Evolutionary conservation across 2,888 invertebrate species (phyloP), one percentile per base, ranked within the genome.

Genomic region (Rhaphigaster nebulosa): DNA sequence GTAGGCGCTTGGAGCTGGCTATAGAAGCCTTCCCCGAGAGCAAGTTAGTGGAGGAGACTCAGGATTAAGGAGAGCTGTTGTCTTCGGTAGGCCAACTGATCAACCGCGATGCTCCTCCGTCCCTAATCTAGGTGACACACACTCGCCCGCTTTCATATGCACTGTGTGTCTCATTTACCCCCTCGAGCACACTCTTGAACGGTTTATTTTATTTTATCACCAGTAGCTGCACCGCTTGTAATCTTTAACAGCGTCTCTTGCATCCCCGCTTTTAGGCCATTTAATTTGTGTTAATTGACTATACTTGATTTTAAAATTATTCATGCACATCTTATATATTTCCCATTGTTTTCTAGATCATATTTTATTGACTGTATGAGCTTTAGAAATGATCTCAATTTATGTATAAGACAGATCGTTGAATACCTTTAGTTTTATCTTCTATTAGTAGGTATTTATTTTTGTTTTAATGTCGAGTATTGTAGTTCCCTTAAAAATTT

Each of bases 41-140:
- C 91, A 90, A 88, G 90, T 87, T 50, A 88, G 89, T 65, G 90
- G 87, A 8, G 89, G 89, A 76, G 89, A 91, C 60, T 60, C 91
- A 50, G 89, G 90, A 87, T 91, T 91, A 18, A 95, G 95, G 94
- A 95, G 95, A 93, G 96, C 95, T 93, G 96, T 96, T 92, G 96
- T 95, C 93, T 96, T 97, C 95, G 97, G 97, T 96, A 97, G 95
- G 94, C 91, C 92, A 88, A 91, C 91, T 90, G 91, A 92, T 93
- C 93, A 95, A 94, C 95, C 95, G 94, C 95, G 95, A 94, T 97
- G 97, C 94, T 96, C 96, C 93, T 98, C 98, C 93, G 98, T 98
- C 94, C 98, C 98, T 93, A 97, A 98, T 95, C 95, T 98, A 98
- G 98, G 98, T 98, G 92, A 92, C 90, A 90, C 90, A 87, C 89